Evolutionary conservation across 92 coral and sea anemone genomes (phyloP).

Genomic region (Umimayanthus kanabou): DNA sequence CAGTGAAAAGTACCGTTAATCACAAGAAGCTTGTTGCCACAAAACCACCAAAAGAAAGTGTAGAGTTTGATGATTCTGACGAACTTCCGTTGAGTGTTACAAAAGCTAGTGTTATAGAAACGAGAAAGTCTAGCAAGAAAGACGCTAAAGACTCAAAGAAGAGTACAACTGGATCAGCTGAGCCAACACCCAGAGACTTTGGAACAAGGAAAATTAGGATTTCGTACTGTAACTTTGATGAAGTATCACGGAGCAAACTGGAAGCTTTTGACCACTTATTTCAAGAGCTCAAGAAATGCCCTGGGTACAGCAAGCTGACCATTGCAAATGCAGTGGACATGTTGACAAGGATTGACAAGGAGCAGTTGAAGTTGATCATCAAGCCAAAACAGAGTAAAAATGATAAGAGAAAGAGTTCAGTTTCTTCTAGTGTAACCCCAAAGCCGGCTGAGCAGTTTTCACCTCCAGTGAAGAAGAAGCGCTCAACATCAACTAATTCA

Average conservation of each 20-base stretch:
- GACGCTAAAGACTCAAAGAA: background rate
- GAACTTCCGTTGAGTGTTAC: conserved; percentile 37
- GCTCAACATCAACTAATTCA: background rate
- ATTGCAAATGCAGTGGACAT: conserved; percentile 62
- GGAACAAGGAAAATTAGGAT: conserved; percentile 23
- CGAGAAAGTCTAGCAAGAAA: conserved; percentile 8
- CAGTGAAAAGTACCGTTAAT: background rate
- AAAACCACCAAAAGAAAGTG: conserved; percentile 4
- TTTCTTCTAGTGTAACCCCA: background rate
- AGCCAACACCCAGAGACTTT: background rate
- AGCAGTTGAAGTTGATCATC: conserved; percentile 35
- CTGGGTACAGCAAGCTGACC: conserved; percentile 59
- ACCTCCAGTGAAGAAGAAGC: conserved; percentile 33
- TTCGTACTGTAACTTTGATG: conserved; percentile 36
- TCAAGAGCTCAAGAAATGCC: conserved; percentile 64
- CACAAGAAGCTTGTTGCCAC: background rate
- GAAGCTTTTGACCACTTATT: conserved; percentile 74
- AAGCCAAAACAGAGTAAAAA: background rate
- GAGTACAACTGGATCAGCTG: background rate
- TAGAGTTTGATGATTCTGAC: conserved; percentile 33
- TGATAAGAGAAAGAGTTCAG: conserved; percentile 8
- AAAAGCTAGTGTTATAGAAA: conserved; percentile 31
- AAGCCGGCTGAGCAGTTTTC: conserved; percentile 16
- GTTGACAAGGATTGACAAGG: conserved; percentile 55
- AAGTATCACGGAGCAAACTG: conserved; percentile 52